Percentiles rank a stretch among this genome's conserved stretches.
These are phyloP conservation scores for Vicugna pacos DNA, from an alignment of 2,113 vertebrate genomes.

Conservation along the genomic window DNA sequence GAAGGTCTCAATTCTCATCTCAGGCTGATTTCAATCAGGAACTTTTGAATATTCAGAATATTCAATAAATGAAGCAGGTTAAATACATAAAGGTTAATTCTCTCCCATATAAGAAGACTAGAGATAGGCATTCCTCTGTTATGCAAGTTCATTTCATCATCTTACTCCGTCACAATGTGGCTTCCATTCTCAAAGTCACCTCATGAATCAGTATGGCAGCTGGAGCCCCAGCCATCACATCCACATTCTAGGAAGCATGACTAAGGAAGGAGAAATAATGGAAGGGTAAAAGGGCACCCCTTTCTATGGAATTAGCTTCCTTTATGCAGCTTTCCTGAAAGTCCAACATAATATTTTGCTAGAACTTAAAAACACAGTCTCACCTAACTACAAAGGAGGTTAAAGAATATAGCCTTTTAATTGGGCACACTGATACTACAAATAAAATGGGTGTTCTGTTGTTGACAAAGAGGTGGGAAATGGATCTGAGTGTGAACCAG, in stretches of 20 bases:
- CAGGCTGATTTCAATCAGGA: background rate
- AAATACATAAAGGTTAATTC: conserved; percentile 11
- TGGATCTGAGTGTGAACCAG: background rate
- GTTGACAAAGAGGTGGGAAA: background rate
- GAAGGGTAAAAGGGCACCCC: background rate
- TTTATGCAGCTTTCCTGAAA: background rate
- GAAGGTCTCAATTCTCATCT: background rate
- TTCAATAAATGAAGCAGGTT: background rate
- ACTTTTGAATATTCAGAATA: background rate
- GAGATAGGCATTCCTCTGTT: background rate
- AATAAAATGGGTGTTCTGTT: conserved; percentile 1
- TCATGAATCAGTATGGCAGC: background rate
- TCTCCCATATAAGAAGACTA: background rate
- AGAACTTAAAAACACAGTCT: conserved; percentile 17
- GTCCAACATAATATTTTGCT: background rate
- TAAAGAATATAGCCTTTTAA: background rate
- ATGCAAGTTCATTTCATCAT: background rate
- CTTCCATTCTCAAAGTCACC: background rate
- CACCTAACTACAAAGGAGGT: background rate
- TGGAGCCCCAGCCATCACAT: background rate
- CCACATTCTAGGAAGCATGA: background rate
- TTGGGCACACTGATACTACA: background rate
- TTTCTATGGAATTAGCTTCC: background rate
- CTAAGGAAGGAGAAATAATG: background rate
- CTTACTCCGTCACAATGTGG: background rate